Evolutionary conservation across 2,113 vertebrate genomes (phyloP), one percentile per base, ranked within the genome.

Genomic region (Beaufortia kweichowensis): DNA sequence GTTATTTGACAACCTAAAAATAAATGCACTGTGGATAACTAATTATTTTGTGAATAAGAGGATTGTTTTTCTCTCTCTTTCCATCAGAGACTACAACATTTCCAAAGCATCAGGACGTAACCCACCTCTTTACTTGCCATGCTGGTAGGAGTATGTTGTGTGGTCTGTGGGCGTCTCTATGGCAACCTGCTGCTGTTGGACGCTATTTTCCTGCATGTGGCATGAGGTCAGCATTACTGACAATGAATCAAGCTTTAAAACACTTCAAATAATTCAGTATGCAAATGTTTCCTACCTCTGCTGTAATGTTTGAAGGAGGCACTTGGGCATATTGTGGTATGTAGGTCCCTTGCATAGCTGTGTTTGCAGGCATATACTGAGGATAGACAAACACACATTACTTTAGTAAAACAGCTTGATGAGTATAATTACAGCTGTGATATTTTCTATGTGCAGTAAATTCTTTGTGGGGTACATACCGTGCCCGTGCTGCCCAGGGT

Each of bases 291-390:
- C 85, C 87, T 90, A 96, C 95, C 94, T 96, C 95, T 0, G 94
- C 92, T 63, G 94, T 90, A 56, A 95, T 90, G 67, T 86, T 92
- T 76, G 93, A 86, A 73, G 93, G 88, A 91, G 94, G 94, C 94
- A 94, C 92, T 75, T 95, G 92, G 56, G 94, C 87, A 84, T 93
- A 96, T 87, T 94, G 95, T 79, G 95, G 92, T 81, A 97, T 87
- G 89, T 94, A 96, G 60, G 94, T 90, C 86, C 95, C 95, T 83
- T 94, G 95, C 92, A 97, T 85, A 79, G 95, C 88, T 76, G 94
- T 86, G 80, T 94, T 94, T 7, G 93, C 83, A 57, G 95, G 93
- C 89, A 95, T 87, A 75, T 94, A 96, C 95, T 96, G 83, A 59
- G 48, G 21, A 77, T 35, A 69, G 14, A 86, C 33, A 31, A 21